These are phyloP conservation scores for Emydocephalus ijimae DNA, from an alignment of 2,113 vertebrate species.

Conservation along the genomic window DNA sequence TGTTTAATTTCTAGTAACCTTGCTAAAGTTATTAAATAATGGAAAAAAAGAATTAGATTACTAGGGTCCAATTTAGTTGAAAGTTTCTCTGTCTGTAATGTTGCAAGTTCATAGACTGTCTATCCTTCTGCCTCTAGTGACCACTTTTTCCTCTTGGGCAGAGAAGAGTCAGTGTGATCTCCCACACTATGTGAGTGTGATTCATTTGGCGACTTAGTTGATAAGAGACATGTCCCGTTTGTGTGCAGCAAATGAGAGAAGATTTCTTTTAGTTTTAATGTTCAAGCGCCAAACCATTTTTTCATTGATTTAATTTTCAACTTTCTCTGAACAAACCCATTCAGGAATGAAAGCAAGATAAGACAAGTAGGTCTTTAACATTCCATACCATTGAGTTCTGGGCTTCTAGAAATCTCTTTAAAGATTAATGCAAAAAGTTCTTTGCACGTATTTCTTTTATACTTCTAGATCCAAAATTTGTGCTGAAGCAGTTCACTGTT, in stretches of 20 bases:
- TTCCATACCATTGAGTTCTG: constrained; percentile 44
- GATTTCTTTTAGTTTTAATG: constrained; percentile 43
- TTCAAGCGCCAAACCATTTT: not conserved
- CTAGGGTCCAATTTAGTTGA: not conserved
- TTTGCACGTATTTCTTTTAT: not conserved
- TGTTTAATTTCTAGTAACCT: not conserved
- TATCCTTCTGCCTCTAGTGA: not conserved
- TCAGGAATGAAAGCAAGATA: constrained; percentile 42
- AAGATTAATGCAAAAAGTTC: constrained; percentile 23
- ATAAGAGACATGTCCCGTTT: not conserved
- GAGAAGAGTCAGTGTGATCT: not conserved
- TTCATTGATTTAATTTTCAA: constrained; percentile 39
- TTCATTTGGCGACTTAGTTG: not conserved
- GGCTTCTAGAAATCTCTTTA: constrained; percentile 49
- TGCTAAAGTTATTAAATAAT: not conserved
- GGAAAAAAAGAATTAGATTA: not conserved
- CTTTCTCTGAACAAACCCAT: constrained; percentile 33
- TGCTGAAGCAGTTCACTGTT: not conserved
- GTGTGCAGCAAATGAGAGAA: not conserved
- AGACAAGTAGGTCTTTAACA: constrained; percentile 49
- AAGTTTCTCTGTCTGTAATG: not conserved
- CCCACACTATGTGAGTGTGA: not conserved
- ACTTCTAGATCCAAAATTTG: not conserved
- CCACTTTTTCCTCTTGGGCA: not conserved
- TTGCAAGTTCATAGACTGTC: not conserved